Conservation (phyloP, 30 jellyfish, hydroid and myxozoan species). For the Aurelia sp. region DNA sequence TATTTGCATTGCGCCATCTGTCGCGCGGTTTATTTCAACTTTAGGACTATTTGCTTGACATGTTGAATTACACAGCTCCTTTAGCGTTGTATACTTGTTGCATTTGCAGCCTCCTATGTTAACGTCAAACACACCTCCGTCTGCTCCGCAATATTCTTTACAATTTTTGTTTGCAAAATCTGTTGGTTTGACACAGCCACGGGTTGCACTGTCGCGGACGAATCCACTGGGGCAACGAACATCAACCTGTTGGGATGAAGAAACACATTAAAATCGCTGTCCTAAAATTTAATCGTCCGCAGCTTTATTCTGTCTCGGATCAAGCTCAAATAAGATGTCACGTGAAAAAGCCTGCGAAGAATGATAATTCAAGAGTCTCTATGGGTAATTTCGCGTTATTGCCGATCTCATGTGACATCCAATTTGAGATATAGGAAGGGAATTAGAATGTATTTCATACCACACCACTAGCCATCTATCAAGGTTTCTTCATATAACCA, state of each 20-base stretch:
- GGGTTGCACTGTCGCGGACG: conserved; percentile 81
- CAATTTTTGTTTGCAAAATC: conserved; percentile 43
- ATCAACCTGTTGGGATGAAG: conserved; percentile 73
- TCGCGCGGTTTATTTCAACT: conserved; percentile 35
- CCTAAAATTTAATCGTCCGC: no score
- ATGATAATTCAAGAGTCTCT: no score
- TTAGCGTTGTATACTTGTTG: conserved; percentile 51
- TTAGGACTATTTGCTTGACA: conserved; percentile 69
- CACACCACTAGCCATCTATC: no score
- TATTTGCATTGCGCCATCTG: conserved; percentile 59
- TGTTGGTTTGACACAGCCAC: conserved; percentile 73
- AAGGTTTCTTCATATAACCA: no score
- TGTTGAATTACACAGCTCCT: conserved; percentile 80
- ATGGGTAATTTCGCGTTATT: no score
- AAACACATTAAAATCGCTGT: neutral
- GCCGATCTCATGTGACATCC: no score
- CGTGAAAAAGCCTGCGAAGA: no score
- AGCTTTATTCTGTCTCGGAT: no score
- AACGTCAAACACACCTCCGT: conserved; percentile 79
- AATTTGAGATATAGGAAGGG: no score
- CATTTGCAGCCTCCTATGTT: conserved; percentile 84
- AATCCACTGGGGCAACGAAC: conserved; percentile 82
- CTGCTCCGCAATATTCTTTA: conserved; percentile 75
- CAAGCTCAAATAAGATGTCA: no score
- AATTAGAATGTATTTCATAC: no score